Evolutionary conservation across 2,797 vertebrate genomes (phyloP).

Genomic region (Sebastes hopkinsi): DNA sequence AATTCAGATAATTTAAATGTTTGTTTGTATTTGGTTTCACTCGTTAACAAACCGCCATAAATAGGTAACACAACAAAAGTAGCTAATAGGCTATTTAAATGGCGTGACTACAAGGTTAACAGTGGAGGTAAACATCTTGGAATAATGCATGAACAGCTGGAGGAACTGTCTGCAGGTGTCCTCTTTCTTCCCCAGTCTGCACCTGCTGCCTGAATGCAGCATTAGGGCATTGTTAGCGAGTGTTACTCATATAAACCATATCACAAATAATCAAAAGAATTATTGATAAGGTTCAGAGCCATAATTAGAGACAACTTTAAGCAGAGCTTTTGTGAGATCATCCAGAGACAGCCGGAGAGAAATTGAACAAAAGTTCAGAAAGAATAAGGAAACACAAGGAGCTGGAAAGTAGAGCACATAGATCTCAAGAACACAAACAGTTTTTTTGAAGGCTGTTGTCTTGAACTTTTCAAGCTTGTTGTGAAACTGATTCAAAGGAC

Average conservation of each 20-base stretch:
- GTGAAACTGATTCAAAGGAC: background rate
- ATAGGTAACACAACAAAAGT: background rate
- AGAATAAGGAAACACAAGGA: background rate
- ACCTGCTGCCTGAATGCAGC: background rate
- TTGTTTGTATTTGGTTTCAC: background rate
- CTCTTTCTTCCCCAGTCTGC: background rate
- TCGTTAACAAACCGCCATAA: background rate
- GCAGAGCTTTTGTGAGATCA: background rate
- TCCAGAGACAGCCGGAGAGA: background rate
- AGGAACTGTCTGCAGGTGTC: background rate
- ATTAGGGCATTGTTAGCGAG: background rate
- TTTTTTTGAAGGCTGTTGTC: background rate
- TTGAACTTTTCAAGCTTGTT: background rate
- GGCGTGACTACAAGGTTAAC: rapidly evolving
- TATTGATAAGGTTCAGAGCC: background rate
- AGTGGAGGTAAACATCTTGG: background rate
- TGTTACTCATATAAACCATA: background rate
- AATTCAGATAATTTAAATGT: background rate
- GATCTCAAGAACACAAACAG: background rate
- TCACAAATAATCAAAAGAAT: background rate
- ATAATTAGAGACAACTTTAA: background rate
- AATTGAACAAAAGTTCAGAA: background rate
- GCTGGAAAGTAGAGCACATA: background rate
- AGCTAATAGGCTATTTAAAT: background rate
- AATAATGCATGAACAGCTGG: background rate